A percentile compares a stretch with the other conserved stretches of the same genome.
phyloP scores from a whole-genome alignment of 2,888 invertebrate species.

The Cosmia trapezina region DNA sequence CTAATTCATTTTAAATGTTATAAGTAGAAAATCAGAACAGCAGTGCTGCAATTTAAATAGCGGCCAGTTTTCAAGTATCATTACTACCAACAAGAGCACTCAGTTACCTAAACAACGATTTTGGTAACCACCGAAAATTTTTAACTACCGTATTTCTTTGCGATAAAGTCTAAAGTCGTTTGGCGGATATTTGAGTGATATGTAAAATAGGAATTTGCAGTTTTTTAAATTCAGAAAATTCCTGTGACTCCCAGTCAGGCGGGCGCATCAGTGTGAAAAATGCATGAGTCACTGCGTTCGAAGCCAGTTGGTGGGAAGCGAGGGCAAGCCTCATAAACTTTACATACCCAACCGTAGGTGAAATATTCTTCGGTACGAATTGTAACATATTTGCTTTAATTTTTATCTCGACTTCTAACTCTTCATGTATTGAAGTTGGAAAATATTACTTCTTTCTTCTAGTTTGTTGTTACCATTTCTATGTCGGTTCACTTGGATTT shows the following conservation, averaged over 20 bases:
- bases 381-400: conserved; percentile 56
- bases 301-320: conserved; percentile 67
- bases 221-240: conserved; percentile 73
- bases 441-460: conserved; percentile 1
- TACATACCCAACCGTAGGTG: conserved; percentile 55
- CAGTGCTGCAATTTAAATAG: conserved; percentile 54
- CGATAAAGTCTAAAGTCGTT: conserved; percentile 35
- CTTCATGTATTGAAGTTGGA: conserved; percentile 10
- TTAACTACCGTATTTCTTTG: conserved; percentile 7
- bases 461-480: background rate
- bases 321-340: conserved; percentile 66
- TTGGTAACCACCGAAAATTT: conserved; percentile 38
- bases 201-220: conserved; percentile 45
- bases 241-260: conserved; percentile 66
- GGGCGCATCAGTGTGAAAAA: conserved; percentile 80
- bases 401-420: conserved; percentile 31
- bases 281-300: conserved; percentile 79
- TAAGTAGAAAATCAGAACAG: conserved; percentile 23
- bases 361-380: conserved; percentile 50
- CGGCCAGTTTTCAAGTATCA: conserved; percentile 60
- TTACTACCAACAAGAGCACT: conserved; percentile 60
- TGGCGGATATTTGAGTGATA: conserved; percentile 5
- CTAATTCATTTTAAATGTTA: conserved; percentile 41
- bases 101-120: conserved; percentile 63
- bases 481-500: background rate